These are phyloP conservation scores for Andrena marginata DNA, from an alignment of 2,888 invertebrate species.

Conservation along the genomic window DNA sequence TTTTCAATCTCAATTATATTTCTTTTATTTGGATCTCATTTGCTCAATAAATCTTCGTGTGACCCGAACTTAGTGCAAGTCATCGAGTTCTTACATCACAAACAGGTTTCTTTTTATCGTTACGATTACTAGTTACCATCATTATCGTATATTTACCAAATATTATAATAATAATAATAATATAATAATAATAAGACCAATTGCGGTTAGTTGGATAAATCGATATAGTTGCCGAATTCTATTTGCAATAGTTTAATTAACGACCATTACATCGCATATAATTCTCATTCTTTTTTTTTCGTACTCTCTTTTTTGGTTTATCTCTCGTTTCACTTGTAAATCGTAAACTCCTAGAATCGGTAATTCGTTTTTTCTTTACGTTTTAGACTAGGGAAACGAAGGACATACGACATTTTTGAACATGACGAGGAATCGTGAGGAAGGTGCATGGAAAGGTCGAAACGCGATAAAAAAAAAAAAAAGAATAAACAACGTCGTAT, in stretches of 20 bases:
- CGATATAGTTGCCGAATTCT: slow-evolving; percentile 73
- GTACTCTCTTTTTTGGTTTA: slow-evolving; percentile 63
- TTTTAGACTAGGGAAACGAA: slow-evolving; percentile 59
- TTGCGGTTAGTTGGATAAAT: slow-evolving; percentile 75
- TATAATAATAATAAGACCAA: slow-evolving; percentile 77
- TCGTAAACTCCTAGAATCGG: slow-evolving; percentile 65
- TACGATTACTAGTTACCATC: slow-evolving; percentile 83
- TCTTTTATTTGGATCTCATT: slow-evolving; percentile 84
- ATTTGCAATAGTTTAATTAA: slow-evolving; percentile 78
- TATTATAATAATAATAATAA: slow-evolving; percentile 78
- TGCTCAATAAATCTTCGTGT: slow-evolving; percentile 83
- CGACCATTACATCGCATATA: slow-evolving; percentile 82
- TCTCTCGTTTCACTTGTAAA: slow-evolving; percentile 59
- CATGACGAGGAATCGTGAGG: slow-evolving; percentile 43
- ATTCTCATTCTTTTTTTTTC: slow-evolving; percentile 68
- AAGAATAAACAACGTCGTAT: not conserved
- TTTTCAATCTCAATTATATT: slow-evolving; percentile 84
- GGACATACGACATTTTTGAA: slow-evolving; percentile 58
- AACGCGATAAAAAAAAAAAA: slow-evolving; percentile 22
- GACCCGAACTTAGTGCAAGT: slow-evolving; percentile 84
- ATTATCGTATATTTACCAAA: slow-evolving; percentile 80
- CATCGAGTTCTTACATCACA: slow-evolving; percentile 84
- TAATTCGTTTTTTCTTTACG: slow-evolving; percentile 37
- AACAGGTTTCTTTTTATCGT: slow-evolving; percentile 81
- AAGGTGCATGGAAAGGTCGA: slow-evolving; percentile 51